These are phyloP conservation scores for Enteromius anoplus DNA, from an alignment of 2,797 vertebrate genomes.

Conservation along the genomic window DNA sequence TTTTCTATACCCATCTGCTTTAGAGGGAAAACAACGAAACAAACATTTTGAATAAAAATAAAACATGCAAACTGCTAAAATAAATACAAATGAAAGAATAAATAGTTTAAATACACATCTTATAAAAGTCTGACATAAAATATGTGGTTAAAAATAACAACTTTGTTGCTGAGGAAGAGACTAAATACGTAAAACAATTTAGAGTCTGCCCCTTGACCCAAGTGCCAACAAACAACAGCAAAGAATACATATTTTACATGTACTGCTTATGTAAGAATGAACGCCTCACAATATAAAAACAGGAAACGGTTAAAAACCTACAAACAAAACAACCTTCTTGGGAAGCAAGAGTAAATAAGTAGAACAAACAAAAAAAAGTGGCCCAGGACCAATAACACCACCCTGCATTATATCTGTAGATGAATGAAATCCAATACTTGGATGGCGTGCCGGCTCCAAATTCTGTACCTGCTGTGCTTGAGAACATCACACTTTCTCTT, in stretches of 20 bases:
- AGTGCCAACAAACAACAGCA: not conserved
- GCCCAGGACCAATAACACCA: not conserved
- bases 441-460: no score
- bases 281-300: constrained; percentile 4
- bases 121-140: not conserved
- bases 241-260: constrained; percentile 59
- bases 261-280: not conserved
- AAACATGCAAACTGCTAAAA: constrained; percentile 8
- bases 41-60: not conserved
- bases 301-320: not conserved
- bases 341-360: not conserved
- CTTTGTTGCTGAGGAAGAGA: constrained; percentile 35
- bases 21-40: not conserved
- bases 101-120: not conserved
- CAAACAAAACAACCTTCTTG: not conserved
- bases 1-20: not conserved
- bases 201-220: constrained; percentile 17
- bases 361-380: not conserved
- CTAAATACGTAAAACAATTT: constrained; percentile 65
- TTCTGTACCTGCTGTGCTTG: not conserved
- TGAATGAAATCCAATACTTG: not conserved
- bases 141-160: constrained; percentile 21
- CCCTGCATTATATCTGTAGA: not conserved
- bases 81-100: constrained; percentile 28
- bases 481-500: not conserved